Base-by-base conservation (phyloP, 2,888 invertebrate genomes). In the Mantis religiosa region DNA sequence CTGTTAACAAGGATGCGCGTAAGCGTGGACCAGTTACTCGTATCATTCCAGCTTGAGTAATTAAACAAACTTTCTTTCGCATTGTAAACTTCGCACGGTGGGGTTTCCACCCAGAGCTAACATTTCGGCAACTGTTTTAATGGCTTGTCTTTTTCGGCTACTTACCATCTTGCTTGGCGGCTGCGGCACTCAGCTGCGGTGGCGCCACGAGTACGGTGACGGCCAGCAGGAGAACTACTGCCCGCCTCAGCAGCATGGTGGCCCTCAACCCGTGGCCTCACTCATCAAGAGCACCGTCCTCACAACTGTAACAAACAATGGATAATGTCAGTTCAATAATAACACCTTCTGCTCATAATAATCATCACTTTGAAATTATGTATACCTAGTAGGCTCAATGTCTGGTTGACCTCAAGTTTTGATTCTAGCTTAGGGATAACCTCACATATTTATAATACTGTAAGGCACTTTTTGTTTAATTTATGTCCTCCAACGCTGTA, bases 161-260 rank as follows among this genome's bases (percentile, higher is more conserved):
- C 89, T 89, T 41, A 89, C 89, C 89, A 83, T 89, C 89, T 82
- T 85, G 83, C 82, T 83, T 83, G 41, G 83, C 28, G n/a, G 89
- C 89, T 86, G 71, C 41, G 25, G 47, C 41, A 34, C 47, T 25
- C 83, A 83, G 89, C 41, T 82, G 89, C 83, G 84, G 89, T 28
- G 86, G 89, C 87, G 87, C 89, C 83, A 89, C 47, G 34, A 89
- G 87, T 28, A 89, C 83, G 2, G 87, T 82, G 85, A 83, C 71
- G 89, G 84, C 83, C 25, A 89, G 89, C 28, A 89, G 89, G 81
- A 87, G 89, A 83, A 47, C 83, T 12, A 89, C 87, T 82, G 87
- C 82, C 87, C 25, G 82, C 87, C 82, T 87, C 82, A 87, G 87
- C 82, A 87, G 87, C 87, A 87, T 87, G 87, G 34, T 82, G 82